These are phyloP conservation scores for Pectinophora gossypiella DNA, from an alignment of 1,140 invertebrate species.

Conservation along the genomic window DNA sequence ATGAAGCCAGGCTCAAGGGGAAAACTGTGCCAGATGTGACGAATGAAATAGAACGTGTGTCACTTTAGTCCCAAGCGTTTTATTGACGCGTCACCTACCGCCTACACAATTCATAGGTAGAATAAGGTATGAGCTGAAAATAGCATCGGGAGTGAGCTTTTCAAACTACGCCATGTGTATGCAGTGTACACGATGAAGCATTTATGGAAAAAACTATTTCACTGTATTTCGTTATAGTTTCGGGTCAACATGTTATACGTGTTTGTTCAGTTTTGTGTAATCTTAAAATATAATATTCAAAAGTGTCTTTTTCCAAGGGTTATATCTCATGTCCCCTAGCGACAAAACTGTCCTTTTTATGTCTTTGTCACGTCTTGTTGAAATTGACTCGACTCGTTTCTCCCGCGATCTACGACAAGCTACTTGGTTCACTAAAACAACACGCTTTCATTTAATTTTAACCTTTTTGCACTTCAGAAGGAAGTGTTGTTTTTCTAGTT, in stretches of 20 bases:
- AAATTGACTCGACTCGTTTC: conserved; percentile 26
- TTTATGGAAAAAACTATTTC: too few relatives aligned
- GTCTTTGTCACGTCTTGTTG: conserved; percentile 33
- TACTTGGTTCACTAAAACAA: not conserved
- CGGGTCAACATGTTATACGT: too few relatives aligned
- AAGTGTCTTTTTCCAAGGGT: too few relatives aligned
- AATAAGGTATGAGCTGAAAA: too few relatives aligned
- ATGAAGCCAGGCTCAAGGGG: not conserved
- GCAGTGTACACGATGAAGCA: too few relatives aligned
- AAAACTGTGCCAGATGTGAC: not conserved
- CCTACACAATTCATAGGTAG: not conserved
- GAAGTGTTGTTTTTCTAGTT: not conserved
- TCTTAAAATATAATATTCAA: too few relatives aligned
- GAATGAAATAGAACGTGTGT: not conserved
- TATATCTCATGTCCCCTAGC: not conserved
- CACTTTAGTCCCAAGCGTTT: not conserved
- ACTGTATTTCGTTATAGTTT: too few relatives aligned
- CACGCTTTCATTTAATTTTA: not conserved
- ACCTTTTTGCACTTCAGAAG: not conserved
- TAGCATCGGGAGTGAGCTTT: not conserved
- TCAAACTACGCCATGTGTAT: too few relatives aligned
- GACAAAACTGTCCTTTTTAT: conserved; percentile 28
- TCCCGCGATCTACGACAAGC: conserved; percentile 1
- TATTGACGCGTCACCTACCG: not conserved
- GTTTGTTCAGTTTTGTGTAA: too few relatives aligned